Conservation (phyloP, 2,113 vertebrate species). For the Arizona elegans region DNA sequence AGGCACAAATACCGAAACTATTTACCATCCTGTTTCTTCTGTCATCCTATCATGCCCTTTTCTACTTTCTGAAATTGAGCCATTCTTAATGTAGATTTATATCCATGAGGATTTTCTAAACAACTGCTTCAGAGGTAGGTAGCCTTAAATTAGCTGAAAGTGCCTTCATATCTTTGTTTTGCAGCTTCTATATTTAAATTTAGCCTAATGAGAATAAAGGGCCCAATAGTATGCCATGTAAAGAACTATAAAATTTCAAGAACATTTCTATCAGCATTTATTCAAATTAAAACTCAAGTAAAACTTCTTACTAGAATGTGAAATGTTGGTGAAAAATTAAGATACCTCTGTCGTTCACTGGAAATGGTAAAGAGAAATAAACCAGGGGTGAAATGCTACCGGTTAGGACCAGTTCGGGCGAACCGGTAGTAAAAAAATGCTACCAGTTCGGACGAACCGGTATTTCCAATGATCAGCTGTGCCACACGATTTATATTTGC, state of each 20-base stretch:
- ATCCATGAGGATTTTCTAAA: conserved; percentile 1
- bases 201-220: conserved; percentile 11
- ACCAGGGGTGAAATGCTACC: too few species aligned
- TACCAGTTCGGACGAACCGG: too few species aligned
- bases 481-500: too few species aligned
- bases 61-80: background rate
- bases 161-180: conserved; percentile 7
- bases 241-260: background rate
- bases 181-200: conserved; percentile 14
- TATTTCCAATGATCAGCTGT: too few species aligned
- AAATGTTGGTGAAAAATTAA: background rate
- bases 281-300: background rate
- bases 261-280: background rate
- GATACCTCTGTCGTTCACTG: background rate
- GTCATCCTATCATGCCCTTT: background rate
- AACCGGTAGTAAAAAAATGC: too few species aligned
- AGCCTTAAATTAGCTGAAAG: background rate
- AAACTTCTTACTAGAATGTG: background rate
- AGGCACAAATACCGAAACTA: background rate
- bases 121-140: background rate
- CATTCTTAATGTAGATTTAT: conserved; percentile 15
- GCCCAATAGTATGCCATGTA: background rate
- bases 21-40: background rate
- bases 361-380: background rate
- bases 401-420: too few species aligned